A percentile compares a stretch with the other conserved stretches of the same genome.
phyloP scores from a whole-genome alignment of 2,888 invertebrate genomes.

The Agrotis exclamationis region DNA sequence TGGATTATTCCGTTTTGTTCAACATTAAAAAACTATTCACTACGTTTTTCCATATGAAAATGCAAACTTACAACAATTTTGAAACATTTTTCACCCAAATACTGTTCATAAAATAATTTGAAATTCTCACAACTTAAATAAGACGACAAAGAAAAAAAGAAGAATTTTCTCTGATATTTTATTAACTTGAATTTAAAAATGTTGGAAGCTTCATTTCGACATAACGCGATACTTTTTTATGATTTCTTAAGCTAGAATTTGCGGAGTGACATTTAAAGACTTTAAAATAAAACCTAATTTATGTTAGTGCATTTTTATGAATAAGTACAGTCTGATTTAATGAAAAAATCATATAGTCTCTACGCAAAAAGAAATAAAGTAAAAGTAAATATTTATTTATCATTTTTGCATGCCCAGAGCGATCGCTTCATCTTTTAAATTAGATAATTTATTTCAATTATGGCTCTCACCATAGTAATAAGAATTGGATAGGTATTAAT shows the following conservation, averaged over 20 bases:
- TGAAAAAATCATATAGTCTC: too few relatives aligned
- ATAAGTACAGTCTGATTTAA: background rate
- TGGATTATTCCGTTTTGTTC: background rate
- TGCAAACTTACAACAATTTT: background rate
- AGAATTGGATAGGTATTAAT: too few relatives aligned
- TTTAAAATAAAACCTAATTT: background rate
- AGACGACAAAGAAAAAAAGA: slow-evolving; percentile 6
- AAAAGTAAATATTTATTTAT: too few relatives aligned
- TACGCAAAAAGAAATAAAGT: too few relatives aligned
- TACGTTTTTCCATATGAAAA: background rate
- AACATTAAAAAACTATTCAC: background rate
- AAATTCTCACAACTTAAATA: slow-evolving; percentile 7
- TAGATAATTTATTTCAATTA: too few relatives aligned
- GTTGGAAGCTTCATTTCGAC: slow-evolving; percentile 12
- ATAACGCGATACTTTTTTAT: too few relatives aligned
- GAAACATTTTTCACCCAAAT: background rate
- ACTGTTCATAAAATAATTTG: background rate
- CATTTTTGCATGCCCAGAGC: too few relatives aligned
- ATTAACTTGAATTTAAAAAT: slow-evolving; percentile 20
- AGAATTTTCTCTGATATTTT: slow-evolving; percentile 12
- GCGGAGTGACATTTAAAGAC: background rate
- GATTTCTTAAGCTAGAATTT: background rate
- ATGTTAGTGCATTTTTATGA: background rate
- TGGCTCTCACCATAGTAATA: too few relatives aligned
- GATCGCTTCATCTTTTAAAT: too few relatives aligned